Evolutionary conservation across 2,797 vertebrate genomes (phyloP).

Genomic region (Tamandua tetradactyla): DNA sequence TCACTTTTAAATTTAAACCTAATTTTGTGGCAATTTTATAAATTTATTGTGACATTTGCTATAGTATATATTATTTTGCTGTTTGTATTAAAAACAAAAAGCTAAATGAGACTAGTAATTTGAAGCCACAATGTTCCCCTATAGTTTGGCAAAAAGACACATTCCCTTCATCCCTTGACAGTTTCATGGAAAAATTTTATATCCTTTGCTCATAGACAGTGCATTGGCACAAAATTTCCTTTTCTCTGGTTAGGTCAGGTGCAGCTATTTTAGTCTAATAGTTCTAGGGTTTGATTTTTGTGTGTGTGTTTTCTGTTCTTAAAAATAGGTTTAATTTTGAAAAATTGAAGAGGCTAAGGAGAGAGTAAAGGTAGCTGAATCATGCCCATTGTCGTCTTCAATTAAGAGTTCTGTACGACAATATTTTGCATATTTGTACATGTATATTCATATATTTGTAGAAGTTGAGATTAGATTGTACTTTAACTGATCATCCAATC

Average conservation of each 20-base stretch:
- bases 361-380: neutral
- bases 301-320: neutral
- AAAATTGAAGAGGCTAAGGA: neutral
- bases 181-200: neutral
- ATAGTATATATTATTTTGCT: neutral
- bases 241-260: neutral
- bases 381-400: neutral
- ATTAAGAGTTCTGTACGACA: neutral
- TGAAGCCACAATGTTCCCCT: neutral
- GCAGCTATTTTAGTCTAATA: constrained; percentile 23
- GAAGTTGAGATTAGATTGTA: constrained; percentile 4
- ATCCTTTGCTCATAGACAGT: neutral
- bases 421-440: constrained; percentile 2
- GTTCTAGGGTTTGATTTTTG: constrained; percentile 35
- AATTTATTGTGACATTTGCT: neutral
- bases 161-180: neutral
- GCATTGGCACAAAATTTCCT: neutral
- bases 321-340: constrained; percentile 37
- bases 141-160: neutral
- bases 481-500: constrained; percentile 38
- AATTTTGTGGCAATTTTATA: constrained; percentile 19
- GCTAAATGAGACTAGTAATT: neutral
- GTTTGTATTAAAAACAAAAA: neutral
- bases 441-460: neutral
- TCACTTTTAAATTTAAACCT: neutral